Evolutionary conservation across 2,113 vertebrate genomes (phyloP).

Genomic region (Sitta europaea): DNA sequence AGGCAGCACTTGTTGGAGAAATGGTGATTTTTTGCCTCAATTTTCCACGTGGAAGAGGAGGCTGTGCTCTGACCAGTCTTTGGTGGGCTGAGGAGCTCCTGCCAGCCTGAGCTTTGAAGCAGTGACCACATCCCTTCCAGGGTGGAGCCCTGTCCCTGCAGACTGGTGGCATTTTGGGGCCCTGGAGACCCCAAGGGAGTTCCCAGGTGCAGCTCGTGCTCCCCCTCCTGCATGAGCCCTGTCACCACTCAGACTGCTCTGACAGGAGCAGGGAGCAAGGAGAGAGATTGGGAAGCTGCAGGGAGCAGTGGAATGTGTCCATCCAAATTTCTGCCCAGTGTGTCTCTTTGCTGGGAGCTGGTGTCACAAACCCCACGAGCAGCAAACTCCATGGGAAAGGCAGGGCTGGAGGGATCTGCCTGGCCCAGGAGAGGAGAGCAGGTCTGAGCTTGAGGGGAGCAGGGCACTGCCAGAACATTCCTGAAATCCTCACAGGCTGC

Average conservation of each 20-base stretch:
- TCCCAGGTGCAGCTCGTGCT: accelerated
- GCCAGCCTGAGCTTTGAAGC: not conserved
- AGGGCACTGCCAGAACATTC: not conserved
- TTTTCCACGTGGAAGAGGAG: not conserved
- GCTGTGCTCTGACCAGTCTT: not conserved
- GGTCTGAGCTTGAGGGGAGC: not conserved
- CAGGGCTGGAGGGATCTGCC: not conserved
- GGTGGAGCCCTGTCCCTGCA: not conserved
- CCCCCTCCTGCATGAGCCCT: accelerated
- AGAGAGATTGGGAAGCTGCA: not conserved
- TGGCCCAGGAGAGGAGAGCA: not conserved
- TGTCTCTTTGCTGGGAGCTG: not conserved
- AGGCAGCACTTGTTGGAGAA: not conserved
- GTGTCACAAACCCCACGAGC: not conserved
- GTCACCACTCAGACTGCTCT: not conserved
- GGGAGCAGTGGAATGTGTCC: not conserved
- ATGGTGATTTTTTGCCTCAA: not conserved
- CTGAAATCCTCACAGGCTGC: accelerated
- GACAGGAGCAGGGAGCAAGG: not conserved
- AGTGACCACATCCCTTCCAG: not conserved
- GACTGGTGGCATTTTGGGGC: not conserved
- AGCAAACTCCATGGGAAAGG: not conserved
- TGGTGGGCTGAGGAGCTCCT: not conserved
- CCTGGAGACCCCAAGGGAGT: not conserved
- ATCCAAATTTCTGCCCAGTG: accelerated